Percentiles rank a stretch among this genome's conserved stretches.
These are phyloP conservation scores for Sorex araneus DNA, from an alignment of 2,113 vertebrate species.

Conservation along the genomic window DNA sequence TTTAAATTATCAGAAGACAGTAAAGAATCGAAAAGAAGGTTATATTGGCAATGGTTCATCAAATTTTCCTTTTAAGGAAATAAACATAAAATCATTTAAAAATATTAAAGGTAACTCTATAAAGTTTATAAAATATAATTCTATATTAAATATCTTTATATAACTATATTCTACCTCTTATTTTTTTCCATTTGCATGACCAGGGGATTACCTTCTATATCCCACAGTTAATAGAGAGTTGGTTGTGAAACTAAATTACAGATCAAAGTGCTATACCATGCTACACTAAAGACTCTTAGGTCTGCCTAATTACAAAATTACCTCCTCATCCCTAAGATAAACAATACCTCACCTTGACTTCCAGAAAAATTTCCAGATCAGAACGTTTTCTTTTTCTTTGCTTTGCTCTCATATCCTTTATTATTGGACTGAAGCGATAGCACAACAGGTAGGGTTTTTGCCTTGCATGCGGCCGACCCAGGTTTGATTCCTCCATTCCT, in stretches of 20 bases:
- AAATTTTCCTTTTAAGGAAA: not conserved
- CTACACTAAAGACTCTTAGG: not conserved
- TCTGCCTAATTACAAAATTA: not conserved
- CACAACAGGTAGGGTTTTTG: too few relatives aligned
- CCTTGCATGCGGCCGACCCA: too few relatives aligned
- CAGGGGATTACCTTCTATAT: not conserved
- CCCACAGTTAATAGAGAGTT: not conserved
- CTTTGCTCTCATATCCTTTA: not conserved
- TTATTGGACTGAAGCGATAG: too few relatives aligned
- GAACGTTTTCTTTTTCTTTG: not conserved
- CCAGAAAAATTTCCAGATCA: not conserved
- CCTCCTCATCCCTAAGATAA: not conserved
- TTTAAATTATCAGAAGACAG: not conserved
- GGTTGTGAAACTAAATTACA: not conserved
- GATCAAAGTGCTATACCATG: not conserved
- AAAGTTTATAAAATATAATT: not conserved
- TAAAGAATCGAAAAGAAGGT: not conserved
- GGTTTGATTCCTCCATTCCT: too few relatives aligned
- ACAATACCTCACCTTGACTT: not conserved
- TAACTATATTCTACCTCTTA: not conserved
- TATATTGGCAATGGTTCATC: too few relatives aligned
- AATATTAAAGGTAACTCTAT: not conserved
- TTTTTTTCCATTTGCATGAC: not conserved
- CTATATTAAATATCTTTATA: not conserved
- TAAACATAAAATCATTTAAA: constrained; percentile 30